These are phyloP conservation scores for Blastobasis adustella DNA, from an alignment of 2,888 invertebrate species.

Conservation along the genomic window DNA sequence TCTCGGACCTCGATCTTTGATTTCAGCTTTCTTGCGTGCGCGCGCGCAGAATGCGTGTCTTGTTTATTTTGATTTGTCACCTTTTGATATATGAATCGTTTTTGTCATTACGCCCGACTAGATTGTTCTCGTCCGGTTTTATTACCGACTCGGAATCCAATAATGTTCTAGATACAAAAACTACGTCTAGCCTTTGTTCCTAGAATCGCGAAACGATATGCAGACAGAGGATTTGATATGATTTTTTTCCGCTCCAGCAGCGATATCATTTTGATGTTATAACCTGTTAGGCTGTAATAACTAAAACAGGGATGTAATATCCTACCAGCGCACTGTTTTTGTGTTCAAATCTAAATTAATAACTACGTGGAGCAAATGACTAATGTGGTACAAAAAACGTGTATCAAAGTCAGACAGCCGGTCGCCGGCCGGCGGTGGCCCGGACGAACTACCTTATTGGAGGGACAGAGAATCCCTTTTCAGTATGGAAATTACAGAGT, in stretches of 20 bases:
- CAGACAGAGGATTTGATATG: background rate
- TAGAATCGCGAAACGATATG: background rate
- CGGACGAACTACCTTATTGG: slow-evolving; percentile 23
- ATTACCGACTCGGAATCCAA: background rate
- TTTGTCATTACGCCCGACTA: slow-evolving; percentile 41
- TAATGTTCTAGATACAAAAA: background rate
- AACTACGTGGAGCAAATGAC: slow-evolving; percentile 29
- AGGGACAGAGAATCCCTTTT: slow-evolving; percentile 7
- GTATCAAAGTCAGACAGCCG: slow-evolving; percentile 60
- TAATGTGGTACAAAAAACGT: slow-evolving; percentile 50
- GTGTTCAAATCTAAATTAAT: slow-evolving; percentile 37
- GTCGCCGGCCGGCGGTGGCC: slow-evolving; percentile 41
- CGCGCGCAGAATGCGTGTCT: slow-evolving; percentile 49
- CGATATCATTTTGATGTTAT: background rate
- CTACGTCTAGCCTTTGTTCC: background rate
- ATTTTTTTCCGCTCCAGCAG: no score
- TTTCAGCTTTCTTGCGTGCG: slow-evolving; percentile 51
- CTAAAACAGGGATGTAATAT: background rate
- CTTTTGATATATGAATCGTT: slow-evolving; percentile 62
- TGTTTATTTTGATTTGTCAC: slow-evolving; percentile 69
- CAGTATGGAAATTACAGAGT: background rate
- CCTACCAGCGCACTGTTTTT: slow-evolving; percentile 14
- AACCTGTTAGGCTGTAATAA: background rate
- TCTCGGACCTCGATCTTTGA: slow-evolving; percentile 46
- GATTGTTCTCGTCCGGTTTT: no score